These are phyloP conservation scores for Semnornis frantzii DNA, from an alignment of 2,113 vertebrate genomes.

Conservation along the genomic window DNA sequence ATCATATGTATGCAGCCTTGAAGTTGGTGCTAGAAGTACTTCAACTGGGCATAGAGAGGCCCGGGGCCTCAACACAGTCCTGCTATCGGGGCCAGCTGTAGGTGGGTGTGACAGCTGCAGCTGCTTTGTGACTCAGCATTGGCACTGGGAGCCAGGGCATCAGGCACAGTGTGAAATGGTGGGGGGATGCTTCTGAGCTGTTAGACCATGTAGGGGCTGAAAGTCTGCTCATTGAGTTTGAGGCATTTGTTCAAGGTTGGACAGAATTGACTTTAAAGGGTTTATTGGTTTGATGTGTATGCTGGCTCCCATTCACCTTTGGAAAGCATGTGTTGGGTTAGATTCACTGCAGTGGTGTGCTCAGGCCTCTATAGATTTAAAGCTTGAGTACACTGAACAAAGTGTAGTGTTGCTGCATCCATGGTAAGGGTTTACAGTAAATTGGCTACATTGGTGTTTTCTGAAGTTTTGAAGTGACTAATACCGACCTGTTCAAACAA, in stretches of 20 bases:
- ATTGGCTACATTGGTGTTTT: not conserved
- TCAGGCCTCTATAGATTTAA: not conserved
- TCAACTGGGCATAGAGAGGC: accelerated
- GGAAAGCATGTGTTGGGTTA: not conserved
- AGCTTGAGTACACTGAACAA: not conserved
- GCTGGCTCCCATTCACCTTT: not conserved
- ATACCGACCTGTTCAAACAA: not conserved
- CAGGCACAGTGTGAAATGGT: not conserved
- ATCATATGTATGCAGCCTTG: not conserved
- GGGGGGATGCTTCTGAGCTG: not conserved
- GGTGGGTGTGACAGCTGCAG: constrained; percentile 10
- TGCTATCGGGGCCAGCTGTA: not conserved
- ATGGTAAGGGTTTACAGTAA: accelerated
- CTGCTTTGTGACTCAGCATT: not conserved
- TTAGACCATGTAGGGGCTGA: not conserved
- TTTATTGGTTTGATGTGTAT: not conserved
- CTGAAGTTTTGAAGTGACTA: not conserved
- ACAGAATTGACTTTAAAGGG: not conserved
- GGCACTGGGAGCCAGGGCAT: not conserved
- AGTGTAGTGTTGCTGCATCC: not conserved
- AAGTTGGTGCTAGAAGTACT: not conserved
- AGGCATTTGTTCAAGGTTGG: not conserved
- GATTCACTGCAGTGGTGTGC: not conserved
- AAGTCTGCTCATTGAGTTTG: not conserved
- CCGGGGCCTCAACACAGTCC: not conserved